Conservation (phyloP, 1,140 invertebrate species). For the Ctenoplectra terminalis region DNA sequence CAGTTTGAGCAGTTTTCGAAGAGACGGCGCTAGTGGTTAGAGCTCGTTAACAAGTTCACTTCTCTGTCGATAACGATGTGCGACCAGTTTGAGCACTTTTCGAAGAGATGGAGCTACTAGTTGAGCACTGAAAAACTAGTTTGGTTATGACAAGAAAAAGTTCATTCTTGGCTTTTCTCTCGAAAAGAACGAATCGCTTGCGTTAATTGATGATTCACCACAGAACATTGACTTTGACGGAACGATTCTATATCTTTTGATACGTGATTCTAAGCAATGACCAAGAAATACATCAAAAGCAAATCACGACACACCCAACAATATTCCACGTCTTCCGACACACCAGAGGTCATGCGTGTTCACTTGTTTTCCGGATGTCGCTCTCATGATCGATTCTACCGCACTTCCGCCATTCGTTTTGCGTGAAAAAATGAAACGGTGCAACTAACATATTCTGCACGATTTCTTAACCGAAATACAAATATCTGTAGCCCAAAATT, state of each 20-base stretch:
- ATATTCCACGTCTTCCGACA: neutral
- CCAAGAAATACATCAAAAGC: neutral
- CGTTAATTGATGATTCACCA: neutral
- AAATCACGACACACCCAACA: neutral
- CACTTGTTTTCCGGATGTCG: constrained; percentile 2
- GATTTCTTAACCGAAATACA: neutral
- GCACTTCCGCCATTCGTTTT: constrained; percentile 16
- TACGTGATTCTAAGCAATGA: neutral
- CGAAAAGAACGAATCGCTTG: neutral
- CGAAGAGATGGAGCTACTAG: neutral
- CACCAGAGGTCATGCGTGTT: constrained; percentile 26
- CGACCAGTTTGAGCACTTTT: neutral
- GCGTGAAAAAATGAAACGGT: neutral
- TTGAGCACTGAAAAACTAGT: neutral
- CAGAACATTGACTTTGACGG: no score
- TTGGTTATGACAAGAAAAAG: constrained; percentile 26
- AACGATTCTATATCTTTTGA: rapidly evolving
- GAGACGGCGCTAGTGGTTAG: neutral
- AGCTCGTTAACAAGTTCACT: neutral
- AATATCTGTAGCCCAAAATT: no score
- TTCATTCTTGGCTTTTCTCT: no score
- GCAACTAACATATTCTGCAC: no score
- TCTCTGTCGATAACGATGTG: neutral
- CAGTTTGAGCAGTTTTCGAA: neutral
- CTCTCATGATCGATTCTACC: neutral